Conservation (phyloP, 2,888 invertebrate genomes). For the Athalia cordata region DNA sequence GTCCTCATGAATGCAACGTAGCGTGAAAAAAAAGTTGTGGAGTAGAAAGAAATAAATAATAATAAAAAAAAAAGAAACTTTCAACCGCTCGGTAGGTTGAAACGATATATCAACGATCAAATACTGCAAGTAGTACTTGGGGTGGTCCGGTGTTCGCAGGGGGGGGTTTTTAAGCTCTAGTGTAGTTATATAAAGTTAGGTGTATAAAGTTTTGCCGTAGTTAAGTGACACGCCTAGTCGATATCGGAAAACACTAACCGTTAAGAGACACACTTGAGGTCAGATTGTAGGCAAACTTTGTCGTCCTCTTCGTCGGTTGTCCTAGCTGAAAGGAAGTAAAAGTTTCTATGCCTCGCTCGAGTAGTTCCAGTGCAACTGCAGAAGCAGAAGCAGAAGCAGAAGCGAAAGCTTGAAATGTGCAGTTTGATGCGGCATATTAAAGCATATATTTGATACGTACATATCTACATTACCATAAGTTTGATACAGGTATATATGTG, state of each 20-base stretch:
- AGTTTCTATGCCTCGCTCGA: background rate
- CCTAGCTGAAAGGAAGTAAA: background rate
- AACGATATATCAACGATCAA: too few species aligned
- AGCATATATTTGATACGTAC: too few species aligned
- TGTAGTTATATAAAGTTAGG: background rate
- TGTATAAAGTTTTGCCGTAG: slow-evolving; percentile 19
- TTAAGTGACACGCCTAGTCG: slow-evolving; percentile 35
- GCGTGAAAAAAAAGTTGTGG: background rate
- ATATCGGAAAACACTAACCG: slow-evolving; percentile 45
- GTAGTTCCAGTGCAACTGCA: too few species aligned
- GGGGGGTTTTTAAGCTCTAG: too few species aligned
- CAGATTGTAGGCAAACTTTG: slow-evolving; percentile 35
- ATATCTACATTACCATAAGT: too few species aligned
- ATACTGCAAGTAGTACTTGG: too few species aligned
- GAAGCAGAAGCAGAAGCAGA: too few species aligned
- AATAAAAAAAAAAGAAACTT: background rate
- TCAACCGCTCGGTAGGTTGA: background rate
- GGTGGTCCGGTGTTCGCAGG: too few species aligned
- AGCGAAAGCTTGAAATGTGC: too few species aligned
- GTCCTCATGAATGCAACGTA: background rate
- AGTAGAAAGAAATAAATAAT: background rate
- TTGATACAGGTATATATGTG: too few species aligned
- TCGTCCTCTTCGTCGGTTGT: background rate
- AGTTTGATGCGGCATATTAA: too few species aligned
- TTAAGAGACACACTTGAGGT: slow-evolving; percentile 30